Conservation (phyloP, 2,888 invertebrate species). For the Timema podura region DNA sequence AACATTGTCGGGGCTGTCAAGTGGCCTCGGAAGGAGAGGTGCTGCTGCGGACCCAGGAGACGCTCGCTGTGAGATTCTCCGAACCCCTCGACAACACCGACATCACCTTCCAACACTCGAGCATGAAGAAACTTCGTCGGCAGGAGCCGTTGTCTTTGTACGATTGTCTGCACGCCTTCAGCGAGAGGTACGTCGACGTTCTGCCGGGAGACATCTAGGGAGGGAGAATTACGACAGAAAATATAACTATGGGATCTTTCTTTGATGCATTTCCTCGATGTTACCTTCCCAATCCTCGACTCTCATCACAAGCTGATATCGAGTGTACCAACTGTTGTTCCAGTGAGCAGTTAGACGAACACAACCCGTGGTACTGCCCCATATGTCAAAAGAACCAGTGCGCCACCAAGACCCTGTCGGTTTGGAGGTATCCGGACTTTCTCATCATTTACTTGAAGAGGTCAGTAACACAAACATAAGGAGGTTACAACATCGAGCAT, state of each 20-base stretch:
- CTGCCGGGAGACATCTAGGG: too few relatives aligned
- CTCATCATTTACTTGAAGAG: conserved; percentile 60
- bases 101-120: conserved; percentile 45
- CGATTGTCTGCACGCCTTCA: conserved; percentile 60
- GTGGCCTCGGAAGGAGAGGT: conserved; percentile 48
- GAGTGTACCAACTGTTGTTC: too few relatives aligned
- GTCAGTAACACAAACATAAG: too few relatives aligned
- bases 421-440: conserved; percentile 60
- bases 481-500: too few relatives aligned
- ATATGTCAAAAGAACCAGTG: conserved; percentile 57
- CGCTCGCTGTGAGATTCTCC: conserved; percentile 49
- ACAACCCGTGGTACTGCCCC: conserved; percentile 64
- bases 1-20: conserved; percentile 55
- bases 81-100: conserved; percentile 44
- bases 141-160: conserved; percentile 53
- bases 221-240: too few relatives aligned
- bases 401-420: conserved; percentile 60
- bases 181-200: conserved; percentile 52
- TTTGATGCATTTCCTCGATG: background rate
- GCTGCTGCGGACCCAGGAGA: conserved; percentile 52
- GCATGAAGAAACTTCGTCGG: conserved; percentile 48
- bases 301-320: too few relatives aligned
- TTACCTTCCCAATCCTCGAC: background rate
- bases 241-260: background rate
- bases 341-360: conserved; percentile 59